Evolutionary conservation across 2,113 vertebrate species (phyloP).

Genomic region (Taurulus bubalis): DNA sequence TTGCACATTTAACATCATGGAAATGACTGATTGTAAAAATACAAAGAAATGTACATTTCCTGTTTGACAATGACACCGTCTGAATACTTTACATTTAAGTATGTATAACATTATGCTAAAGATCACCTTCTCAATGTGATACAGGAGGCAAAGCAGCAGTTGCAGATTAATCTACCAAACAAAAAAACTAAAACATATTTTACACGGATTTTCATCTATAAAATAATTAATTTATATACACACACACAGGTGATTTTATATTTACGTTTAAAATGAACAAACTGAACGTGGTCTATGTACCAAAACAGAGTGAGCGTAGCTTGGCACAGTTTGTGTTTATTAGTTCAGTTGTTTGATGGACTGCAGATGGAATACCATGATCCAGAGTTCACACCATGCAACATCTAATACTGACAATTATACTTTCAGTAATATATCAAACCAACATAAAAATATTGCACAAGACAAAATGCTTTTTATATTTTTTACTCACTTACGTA

Average conservation of each 20-base stretch:
- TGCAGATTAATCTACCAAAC: slow-evolving; percentile 53
- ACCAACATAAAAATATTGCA: slow-evolving; percentile 53
- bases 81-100: slow-evolving; percentile 47
- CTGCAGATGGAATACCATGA: slow-evolving; percentile 27
- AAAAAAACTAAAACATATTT: slow-evolving; percentile 49
- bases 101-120: slow-evolving; percentile 59
- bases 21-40: slow-evolving; percentile 69
- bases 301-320: slow-evolving; percentile 31
- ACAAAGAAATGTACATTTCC: slow-evolving; percentile 58
- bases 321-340: slow-evolving; percentile 25
- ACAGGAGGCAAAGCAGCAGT: slow-evolving; percentile 59
- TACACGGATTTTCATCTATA: slow-evolving; percentile 56
- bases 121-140: slow-evolving; percentile 69
- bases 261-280: slow-evolving; percentile 55
- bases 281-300: slow-evolving; percentile 1
- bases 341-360: slow-evolving; percentile 4
- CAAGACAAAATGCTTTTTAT: slow-evolving; percentile 63
- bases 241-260: slow-evolving; percentile 57
- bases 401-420: slow-evolving; percentile 54
- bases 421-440: slow-evolving; percentile 35
- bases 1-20: slow-evolving; percentile 68
- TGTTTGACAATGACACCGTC: slow-evolving; percentile 57
- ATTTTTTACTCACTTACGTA: slow-evolving; percentile 51
- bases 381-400: slow-evolving; percentile 59
- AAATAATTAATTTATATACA: slow-evolving; percentile 67